Percentiles rank a stretch among this genome's conserved stretches.
These are phyloP conservation scores for Melopsittacus undulatus DNA, from an alignment of 2,797 vertebrate species.

Conservation along the genomic window DNA sequence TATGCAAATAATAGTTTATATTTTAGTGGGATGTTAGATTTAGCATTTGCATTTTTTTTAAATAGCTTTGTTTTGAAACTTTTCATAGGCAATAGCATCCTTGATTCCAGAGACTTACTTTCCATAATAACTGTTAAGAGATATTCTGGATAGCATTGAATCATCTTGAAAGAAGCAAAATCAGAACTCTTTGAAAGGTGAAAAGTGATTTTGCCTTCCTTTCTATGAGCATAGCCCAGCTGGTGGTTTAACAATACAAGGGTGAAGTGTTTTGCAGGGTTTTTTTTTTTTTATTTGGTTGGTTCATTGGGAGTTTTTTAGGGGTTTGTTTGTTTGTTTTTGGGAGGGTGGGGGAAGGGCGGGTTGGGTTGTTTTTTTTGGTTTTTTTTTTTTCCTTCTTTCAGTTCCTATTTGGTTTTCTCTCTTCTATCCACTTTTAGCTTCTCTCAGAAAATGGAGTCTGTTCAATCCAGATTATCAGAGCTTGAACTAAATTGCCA, in stretches of 20 bases:
- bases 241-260: not conserved
- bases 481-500: not conserved
- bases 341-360: not conserved
- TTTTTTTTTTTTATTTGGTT: not conserved
- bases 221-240: not conserved
- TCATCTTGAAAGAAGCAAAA: not conserved
- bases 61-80: not conserved
- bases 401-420: not conserved
- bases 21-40: not conserved
- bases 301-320: not conserved
- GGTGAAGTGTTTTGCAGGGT: rapidly evolving
- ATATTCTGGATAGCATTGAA: not conserved
- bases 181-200: not conserved
- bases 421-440: not conserved
- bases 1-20: not conserved
- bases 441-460: not conserved
- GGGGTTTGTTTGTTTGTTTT: not conserved
- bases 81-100: not conserved
- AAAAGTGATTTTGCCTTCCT: not conserved
- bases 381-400: not conserved
- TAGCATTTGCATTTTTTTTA: not conserved
- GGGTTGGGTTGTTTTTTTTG: no score
- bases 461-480: not conserved
- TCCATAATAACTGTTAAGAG: not conserved
- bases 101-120: not conserved